Percentiles rank a stretch among this genome's conserved stretches.
Conservation (phyloP, 2,797 vertebrate genomes). For the Remorina albescens region DNA sequence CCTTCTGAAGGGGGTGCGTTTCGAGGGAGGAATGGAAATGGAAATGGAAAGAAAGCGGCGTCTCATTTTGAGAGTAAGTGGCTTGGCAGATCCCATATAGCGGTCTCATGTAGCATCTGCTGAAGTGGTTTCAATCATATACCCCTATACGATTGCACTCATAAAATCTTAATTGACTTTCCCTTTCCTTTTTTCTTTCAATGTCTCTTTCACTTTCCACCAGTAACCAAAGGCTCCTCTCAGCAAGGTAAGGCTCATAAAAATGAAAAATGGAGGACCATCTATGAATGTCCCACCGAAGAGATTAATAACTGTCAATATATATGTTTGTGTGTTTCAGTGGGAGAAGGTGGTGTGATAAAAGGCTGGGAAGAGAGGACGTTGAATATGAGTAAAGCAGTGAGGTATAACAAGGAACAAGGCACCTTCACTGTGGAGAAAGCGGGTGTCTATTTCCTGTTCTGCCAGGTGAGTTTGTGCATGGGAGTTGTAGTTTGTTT, state of each 20-base stretch:
- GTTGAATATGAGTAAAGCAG: slow-evolving; percentile 89
- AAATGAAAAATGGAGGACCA: slow-evolving; percentile 38
- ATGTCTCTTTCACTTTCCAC: slow-evolving; percentile 65
- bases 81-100: slow-evolving; percentile 75
- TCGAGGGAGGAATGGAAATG: slow-evolving; percentile 78
- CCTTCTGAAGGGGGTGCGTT: slow-evolving; percentile 71
- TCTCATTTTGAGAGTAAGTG: slow-evolving; percentile 90
- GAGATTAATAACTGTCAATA: slow-evolving; percentile 38
- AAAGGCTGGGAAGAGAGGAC: slow-evolving; percentile 90
- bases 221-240: slow-evolving; percentile 84
- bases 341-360: slow-evolving; percentile 89
- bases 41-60: slow-evolving; percentile 85
- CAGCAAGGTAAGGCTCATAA: slow-evolving; percentile 83
- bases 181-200: slow-evolving; percentile 59
- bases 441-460: slow-evolving; percentile 92
- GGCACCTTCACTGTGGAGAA: slow-evolving; percentile 89
- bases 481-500: slow-evolving; percentile 22
- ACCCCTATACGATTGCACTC: slow-evolving; percentile 72
- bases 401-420: slow-evolving; percentile 86
- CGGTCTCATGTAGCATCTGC: slow-evolving; percentile 79
- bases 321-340: slow-evolving; percentile 67
- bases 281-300: slow-evolving; percentile 16
- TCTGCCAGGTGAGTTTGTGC: slow-evolving; percentile 89
- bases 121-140: slow-evolving; percentile 78
- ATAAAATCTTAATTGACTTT: slow-evolving; percentile 77